Conservation (phyloP, 2,797 vertebrate genomes). For the Siniperca scherzeri region DNA sequence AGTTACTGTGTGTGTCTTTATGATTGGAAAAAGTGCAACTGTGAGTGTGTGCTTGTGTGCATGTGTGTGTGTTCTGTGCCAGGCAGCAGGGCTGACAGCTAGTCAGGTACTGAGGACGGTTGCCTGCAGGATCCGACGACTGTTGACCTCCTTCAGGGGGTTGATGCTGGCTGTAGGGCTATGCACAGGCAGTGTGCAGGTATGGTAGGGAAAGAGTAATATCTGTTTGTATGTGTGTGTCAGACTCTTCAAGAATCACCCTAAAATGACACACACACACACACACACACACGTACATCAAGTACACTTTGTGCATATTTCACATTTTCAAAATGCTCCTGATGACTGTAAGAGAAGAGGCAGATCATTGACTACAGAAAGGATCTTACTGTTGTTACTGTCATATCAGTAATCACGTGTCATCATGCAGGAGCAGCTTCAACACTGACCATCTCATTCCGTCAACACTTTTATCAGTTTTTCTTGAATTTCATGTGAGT, state of each 20-base stretch:
- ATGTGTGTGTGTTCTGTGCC: slow-evolving; percentile 52
- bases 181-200: slow-evolving; percentile 75
- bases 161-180: slow-evolving; percentile 76
- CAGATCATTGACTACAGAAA: slow-evolving; percentile 8
- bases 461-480: slow-evolving; percentile 4
- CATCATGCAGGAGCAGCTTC: slow-evolving; percentile 1
- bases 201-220: slow-evolving; percentile 55
- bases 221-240: slow-evolving; percentile 6
- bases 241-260: slow-evolving; percentile 9
- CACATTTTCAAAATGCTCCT: neutral
- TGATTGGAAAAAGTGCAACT: slow-evolving; percentile 24
- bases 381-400: neutral
- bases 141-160: slow-evolving; percentile 63
- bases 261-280: neutral
- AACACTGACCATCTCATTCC: slow-evolving; percentile 1
- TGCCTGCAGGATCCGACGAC: slow-evolving; percentile 69
- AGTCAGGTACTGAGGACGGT: slow-evolving; percentile 74
- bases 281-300: neutral
- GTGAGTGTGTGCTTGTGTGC: slow-evolving; percentile 14
- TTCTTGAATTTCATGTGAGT: slow-evolving; percentile 1
- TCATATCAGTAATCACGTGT: neutral
- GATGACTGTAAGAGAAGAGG: slow-evolving; percentile 9
- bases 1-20: slow-evolving; percentile 7
- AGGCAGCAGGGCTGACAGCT: slow-evolving; percentile 73
- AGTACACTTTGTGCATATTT: neutral